phyloP scores from a whole-genome alignment of 2,113 vertebrate genomes.

The Gulo gulo region DNA sequence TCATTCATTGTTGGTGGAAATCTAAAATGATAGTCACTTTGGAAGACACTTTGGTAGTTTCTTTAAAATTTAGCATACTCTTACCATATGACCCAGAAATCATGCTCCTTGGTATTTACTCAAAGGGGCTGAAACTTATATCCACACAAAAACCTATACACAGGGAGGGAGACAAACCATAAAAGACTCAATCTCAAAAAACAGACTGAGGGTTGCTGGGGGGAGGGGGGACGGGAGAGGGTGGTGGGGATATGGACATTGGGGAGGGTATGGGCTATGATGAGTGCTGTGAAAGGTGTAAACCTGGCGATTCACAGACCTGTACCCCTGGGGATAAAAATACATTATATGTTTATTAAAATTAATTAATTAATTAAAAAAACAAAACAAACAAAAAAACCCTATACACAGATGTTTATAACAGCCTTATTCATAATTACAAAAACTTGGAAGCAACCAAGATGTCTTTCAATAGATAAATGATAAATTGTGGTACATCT shows the following conservation, averaged over 20 bases:
- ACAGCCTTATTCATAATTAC: background rate
- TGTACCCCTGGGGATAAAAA: too few relatives aligned
- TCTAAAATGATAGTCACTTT: background rate
- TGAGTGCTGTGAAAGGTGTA: too few relatives aligned
- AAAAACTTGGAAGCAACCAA: background rate
- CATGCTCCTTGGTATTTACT: background rate
- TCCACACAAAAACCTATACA: background rate
- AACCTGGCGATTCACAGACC: too few relatives aligned
- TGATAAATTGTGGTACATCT: background rate
- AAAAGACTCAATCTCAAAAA: too few relatives aligned
- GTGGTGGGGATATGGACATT: too few relatives aligned
- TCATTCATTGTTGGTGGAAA: background rate
- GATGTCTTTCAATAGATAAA: background rate
- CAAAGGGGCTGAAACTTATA: background rate
- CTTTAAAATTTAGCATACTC: background rate
- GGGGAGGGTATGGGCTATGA: too few relatives aligned
- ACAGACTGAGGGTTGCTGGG: too few relatives aligned
- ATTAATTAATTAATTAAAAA: too few relatives aligned
- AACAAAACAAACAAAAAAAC: background rate
- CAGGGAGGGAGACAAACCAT: too few relatives aligned
- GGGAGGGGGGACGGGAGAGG: too few relatives aligned
- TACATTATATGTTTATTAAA: too few relatives aligned
- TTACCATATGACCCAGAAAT: background rate
- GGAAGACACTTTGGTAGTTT: background rate
- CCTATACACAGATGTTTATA: background rate